A percentile compares a stretch with the other conserved stretches of the same genome.
Evolutionary conservation across 2,113 vertebrate species (phyloP).

Genomic region (Laterallus jamaicensis): DNA sequence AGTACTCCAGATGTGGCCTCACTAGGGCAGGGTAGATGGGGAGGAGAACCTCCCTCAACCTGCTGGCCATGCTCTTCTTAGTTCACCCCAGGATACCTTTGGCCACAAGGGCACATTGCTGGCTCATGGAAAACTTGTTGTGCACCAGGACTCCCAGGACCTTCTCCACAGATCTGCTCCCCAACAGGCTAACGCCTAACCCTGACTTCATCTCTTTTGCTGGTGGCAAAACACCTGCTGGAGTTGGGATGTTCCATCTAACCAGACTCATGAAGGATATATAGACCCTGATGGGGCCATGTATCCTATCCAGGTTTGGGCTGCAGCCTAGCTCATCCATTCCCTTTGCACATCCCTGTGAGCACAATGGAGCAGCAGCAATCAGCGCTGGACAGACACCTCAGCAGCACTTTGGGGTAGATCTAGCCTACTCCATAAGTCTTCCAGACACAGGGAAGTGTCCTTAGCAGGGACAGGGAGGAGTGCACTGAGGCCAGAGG

Average conservation of each 20-base stretch:
- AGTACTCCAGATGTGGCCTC: too few species aligned
- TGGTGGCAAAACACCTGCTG: background rate
- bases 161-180: too few species aligned
- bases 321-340: background rate
- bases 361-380: background rate
- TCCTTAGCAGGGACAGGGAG: background rate
- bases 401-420: background rate
- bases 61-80: too few species aligned
- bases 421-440: background rate
- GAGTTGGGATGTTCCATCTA: background rate
- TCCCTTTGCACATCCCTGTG: background rate
- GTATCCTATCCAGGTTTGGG: background rate
- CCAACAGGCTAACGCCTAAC: too few species aligned
- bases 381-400: background rate
- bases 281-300: rapidly evolving
- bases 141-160: too few species aligned
- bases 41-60: too few species aligned
- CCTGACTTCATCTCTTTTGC: background rate
- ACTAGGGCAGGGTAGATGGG: too few species aligned
- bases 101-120: too few species aligned
- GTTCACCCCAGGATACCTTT: too few species aligned
- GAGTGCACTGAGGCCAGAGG: background rate
- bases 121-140: too few species aligned
- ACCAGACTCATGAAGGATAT: background rate
- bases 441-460: too few species aligned